These are phyloP conservation scores for Lasioglossum lativentre DNA, from an alignment of 2,888 invertebrate genomes.

Conservation along the genomic window DNA sequence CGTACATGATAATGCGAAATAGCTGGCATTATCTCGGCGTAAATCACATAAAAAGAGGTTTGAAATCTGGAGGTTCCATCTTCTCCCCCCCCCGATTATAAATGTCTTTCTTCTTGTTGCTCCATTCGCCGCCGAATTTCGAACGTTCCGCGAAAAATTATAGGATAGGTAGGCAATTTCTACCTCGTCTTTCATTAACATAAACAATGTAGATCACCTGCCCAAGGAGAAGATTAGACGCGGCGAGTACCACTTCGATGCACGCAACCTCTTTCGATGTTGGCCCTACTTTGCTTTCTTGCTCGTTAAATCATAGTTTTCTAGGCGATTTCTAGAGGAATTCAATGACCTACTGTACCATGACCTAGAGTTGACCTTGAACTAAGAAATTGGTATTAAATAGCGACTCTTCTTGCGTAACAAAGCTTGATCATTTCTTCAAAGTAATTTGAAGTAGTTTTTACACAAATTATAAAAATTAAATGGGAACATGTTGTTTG, in stretches of 20 bases:
- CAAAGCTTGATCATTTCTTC: too few species aligned
- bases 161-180: neutral
- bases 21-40: slow-evolving; percentile 57
- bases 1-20: slow-evolving; percentile 63
- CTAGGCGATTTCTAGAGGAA: too few species aligned
- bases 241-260: neutral
- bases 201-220: slow-evolving; percentile 21
- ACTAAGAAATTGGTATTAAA: too few species aligned
- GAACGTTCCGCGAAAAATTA: slow-evolving; percentile 15
- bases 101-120: slow-evolving; percentile 46
- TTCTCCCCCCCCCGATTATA: slow-evolving; percentile 37
- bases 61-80: slow-evolving; percentile 51
- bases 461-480: neutral
- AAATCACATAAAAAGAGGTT: slow-evolving; percentile 55
- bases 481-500: neutral
- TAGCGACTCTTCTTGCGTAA: too few species aligned
- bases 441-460: neutral
- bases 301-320: neutral
- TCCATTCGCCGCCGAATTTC: slow-evolving; percentile 14
- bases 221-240: neutral
- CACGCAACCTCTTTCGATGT: slow-evolving; percentile 4
- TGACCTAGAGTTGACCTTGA: too few species aligned
- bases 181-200: slow-evolving; percentile 18
- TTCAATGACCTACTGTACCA: too few species aligned
- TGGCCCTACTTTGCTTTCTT: neutral